Conservation (phyloP, 2,797 vertebrate genomes). For the Selene dorsalis region DNA sequence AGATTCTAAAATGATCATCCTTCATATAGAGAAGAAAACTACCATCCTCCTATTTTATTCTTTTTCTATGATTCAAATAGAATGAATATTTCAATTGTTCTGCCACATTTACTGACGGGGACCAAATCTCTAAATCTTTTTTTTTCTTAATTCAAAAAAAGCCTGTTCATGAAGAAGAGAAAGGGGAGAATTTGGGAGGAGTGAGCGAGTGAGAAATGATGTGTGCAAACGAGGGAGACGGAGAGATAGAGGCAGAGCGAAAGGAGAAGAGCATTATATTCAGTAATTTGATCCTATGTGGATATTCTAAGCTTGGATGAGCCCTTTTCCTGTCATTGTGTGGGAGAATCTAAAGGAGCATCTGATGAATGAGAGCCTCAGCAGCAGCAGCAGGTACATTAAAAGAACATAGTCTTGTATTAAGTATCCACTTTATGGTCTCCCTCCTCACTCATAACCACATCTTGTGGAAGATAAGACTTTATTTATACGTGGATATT, state of each 20-base stretch:
- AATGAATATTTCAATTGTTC: slow-evolving; percentile 52
- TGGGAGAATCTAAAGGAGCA: slow-evolving; percentile 59
- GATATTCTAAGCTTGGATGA: slow-evolving; percentile 59
- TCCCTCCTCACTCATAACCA: slow-evolving; percentile 47
- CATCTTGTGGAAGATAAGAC: slow-evolving; percentile 36
- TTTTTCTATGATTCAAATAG: slow-evolving; percentile 15
- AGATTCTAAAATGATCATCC: slow-evolving; percentile 34
- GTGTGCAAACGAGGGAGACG: slow-evolving; percentile 28
- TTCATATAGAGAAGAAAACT: slow-evolving; percentile 30
- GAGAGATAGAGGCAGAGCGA: slow-evolving; percentile 25
- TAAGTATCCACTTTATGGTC: slow-evolving; percentile 46
- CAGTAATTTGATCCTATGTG: slow-evolving; percentile 67
- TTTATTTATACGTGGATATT: slow-evolving; percentile 55
- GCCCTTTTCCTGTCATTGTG: slow-evolving; percentile 65
- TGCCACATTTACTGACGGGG: slow-evolving; percentile 48
- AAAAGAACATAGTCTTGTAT: slow-evolving; percentile 42
- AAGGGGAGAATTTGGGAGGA: slow-evolving; percentile 13
- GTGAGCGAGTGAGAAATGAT: slow-evolving; percentile 10
- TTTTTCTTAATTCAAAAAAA: slow-evolving; percentile 12
- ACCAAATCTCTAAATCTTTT: slow-evolving; percentile 51
- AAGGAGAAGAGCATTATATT: slow-evolving; percentile 53
- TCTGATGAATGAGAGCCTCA: slow-evolving; percentile 60
- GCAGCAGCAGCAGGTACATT: slow-evolving; percentile 62
- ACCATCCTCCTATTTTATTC: background rate
- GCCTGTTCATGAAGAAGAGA: slow-evolving; percentile 13